Evolutionary conservation across 2,888 invertebrate genomes (phyloP).

Genomic region (Chesias legatella): DNA sequence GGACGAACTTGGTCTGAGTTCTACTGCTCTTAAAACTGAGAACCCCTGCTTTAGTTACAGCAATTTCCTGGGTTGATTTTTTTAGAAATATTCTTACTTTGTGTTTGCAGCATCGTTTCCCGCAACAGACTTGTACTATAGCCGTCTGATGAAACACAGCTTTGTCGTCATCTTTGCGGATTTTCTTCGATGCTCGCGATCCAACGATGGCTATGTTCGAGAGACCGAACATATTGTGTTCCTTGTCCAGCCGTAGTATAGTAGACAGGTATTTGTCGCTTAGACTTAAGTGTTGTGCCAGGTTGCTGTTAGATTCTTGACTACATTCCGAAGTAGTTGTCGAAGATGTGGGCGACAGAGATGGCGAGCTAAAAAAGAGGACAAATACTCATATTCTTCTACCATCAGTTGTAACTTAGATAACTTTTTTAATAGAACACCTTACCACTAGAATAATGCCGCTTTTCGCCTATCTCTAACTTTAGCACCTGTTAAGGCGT

Average conservation of each 20-base stretch:
- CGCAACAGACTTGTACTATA: slow-evolving; percentile 66
- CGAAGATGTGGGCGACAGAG: slow-evolving; percentile 48
- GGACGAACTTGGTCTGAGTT: too few species aligned
- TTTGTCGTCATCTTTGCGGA: slow-evolving; percentile 49
- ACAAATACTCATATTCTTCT: background rate
- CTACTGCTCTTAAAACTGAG: too few species aligned
- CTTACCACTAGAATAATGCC: slow-evolving; percentile 18
- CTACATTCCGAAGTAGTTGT: slow-evolving; percentile 44
- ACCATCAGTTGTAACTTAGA: background rate
- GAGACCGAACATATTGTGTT: slow-evolving; percentile 69
- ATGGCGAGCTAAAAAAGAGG: slow-evolving; percentile 50
- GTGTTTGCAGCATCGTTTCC: slow-evolving; percentile 48
- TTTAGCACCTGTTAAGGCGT: slow-evolving; percentile 66
- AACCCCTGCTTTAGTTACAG: too few species aligned
- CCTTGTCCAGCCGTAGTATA: slow-evolving; percentile 63
- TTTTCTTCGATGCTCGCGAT: slow-evolving; percentile 44
- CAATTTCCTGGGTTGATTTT: too few species aligned
- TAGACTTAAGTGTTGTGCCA: slow-evolving; percentile 31
- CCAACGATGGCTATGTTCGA: slow-evolving; percentile 62
- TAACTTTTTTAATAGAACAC: background rate
- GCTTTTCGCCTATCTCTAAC: slow-evolving; percentile 19
- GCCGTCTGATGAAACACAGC: slow-evolving; percentile 67
- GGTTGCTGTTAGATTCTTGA: slow-evolving; percentile 40
- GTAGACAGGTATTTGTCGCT: slow-evolving; percentile 63
- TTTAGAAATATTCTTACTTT: too few species aligned